These are phyloP conservation scores for Alauda arvensis DNA, from an alignment of 2,797 vertebrate species.

Conservation along the genomic window DNA sequence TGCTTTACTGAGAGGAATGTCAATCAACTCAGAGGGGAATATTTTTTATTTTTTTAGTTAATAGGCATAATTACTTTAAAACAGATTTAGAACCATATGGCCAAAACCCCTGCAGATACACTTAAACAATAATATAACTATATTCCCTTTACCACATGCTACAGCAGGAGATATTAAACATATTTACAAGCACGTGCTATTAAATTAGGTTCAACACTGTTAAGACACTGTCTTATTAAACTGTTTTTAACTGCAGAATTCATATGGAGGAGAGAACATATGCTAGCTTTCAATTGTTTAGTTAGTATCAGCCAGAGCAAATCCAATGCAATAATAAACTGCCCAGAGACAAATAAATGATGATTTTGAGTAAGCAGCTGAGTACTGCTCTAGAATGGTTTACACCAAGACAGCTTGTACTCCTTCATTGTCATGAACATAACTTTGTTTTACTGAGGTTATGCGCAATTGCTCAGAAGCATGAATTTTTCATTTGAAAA, in stretches of 20 bases:
- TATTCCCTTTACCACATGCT: slow-evolving; percentile 31
- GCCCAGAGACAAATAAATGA: neutral
- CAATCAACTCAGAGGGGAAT: slow-evolving; percentile 41
- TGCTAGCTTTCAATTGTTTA: neutral
- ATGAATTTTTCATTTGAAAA: neutral
- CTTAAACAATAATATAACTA: slow-evolving; percentile 40
- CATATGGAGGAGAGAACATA: neutral
- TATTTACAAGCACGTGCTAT: slow-evolving; percentile 38
- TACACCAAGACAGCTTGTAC: neutral
- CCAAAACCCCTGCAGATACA: slow-evolving; percentile 48
- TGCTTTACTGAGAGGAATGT: slow-evolving; percentile 36
- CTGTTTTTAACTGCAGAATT: slow-evolving; percentile 15
- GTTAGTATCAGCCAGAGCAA: neutral
- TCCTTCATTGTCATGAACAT: neutral
- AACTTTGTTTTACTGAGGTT: neutral
- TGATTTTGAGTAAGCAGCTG: neutral
- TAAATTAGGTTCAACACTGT: slow-evolving; percentile 14
- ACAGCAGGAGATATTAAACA: slow-evolving; percentile 34
- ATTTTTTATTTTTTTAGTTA: slow-evolving; percentile 46
- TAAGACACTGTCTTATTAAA: slow-evolving; percentile 31
- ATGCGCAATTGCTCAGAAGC: neutral
- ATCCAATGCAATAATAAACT: neutral
- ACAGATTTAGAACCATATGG: slow-evolving; percentile 55
- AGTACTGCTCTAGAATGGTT: neutral
- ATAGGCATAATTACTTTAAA: slow-evolving; percentile 56